Base-by-base conservation (phyloP, 2,888 invertebrate species). In the Plebejus anna region DNA sequence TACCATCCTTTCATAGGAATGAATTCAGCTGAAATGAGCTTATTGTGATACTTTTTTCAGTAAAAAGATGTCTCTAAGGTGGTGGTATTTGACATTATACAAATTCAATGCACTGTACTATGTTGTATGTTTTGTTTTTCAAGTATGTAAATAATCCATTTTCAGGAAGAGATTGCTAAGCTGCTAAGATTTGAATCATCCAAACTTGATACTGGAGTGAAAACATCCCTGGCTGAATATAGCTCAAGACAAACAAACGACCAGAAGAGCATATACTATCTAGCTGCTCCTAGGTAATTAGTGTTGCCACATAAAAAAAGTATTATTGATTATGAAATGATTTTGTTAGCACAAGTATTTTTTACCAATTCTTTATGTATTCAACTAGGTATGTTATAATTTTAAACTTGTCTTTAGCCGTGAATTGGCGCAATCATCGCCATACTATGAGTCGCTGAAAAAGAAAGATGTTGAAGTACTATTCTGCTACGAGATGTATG, bases 401-500 rank as follows among this genome's bases (percentile, higher is more conserved):
- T 13, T 55, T 70, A 75, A 76, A 42, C 77, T 82, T 47, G 47
- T 47, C 47, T 94, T 47, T 85, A 99, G 98, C 87, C 98, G 99
- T 42, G 95, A 96, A 78, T 93, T 99, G 76, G 99, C 99, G 0
- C 98, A 98, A 90, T 95, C 97, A 0, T 99, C 99, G 0, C 99
- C 99, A 0, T 99, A 99, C 88, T 98, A 96, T 84, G 99, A 99
- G 91, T 97, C 97, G 13, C 94, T 99, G 22, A 98, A 97, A 86
- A 96, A 97, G 85, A 96, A 96, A 75, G 96, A 98, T 81, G 95
- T 97, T 5, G 98, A 99, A 92, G 99, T 99, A 0, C 89, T 99
- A 16, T 99, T 98, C 91, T 98, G 99, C 85, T 99, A 98, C 84
- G 99, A 99, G 86, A 97, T 98, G n/a, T 98, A 99, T 83, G 99